Percentiles rank a stretch among this genome's conserved stretches.
phyloP scores from a whole-genome alignment of 2,113 vertebrate genomes.

The Barbus barbus region DNA sequence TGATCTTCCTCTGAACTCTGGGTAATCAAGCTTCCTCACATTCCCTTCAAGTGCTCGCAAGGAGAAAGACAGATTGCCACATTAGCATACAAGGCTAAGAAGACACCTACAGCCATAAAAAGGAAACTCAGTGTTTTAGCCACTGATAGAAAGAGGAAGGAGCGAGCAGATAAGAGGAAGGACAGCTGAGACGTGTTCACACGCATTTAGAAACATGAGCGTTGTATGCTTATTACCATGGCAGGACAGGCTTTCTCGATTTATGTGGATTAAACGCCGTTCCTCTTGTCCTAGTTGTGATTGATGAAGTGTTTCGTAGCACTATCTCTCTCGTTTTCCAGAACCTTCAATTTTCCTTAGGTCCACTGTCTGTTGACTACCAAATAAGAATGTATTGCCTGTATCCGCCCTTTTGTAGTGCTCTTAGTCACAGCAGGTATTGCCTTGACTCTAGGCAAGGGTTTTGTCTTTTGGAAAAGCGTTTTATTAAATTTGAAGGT shows the following conservation, averaged over 20 bases:
- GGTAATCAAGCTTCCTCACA: slow-evolving; percentile 16
- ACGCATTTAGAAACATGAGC: slow-evolving; percentile 24
- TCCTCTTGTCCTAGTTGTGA: not conserved
- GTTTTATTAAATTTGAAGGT: not conserved
- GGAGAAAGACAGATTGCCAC: slow-evolving; percentile 29
- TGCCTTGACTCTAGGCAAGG: too few species aligned
- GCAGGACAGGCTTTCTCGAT: not conserved
- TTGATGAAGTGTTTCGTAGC: not conserved
- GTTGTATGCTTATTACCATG: not conserved
- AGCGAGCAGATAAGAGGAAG: not conserved
- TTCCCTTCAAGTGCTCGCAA: not conserved
- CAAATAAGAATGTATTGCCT: not conserved
- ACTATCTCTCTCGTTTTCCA: not conserved
- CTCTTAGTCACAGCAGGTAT: too few species aligned
- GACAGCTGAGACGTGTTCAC: slow-evolving; percentile 38
- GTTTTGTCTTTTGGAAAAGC: too few species aligned
- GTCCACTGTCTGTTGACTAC: slow-evolving; percentile 12
- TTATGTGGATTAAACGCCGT: slow-evolving; percentile 8
- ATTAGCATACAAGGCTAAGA: slow-evolving; percentile 31
- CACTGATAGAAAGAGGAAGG: not conserved
- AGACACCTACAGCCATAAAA: slow-evolving; percentile 27
- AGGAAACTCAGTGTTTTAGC: slow-evolving; percentile 4
- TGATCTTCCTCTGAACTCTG: slow-evolving; percentile 8
- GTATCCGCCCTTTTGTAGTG: not conserved
- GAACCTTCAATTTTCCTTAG: slow-evolving; percentile 11